phyloP scores from a whole-genome alignment of 1,140 invertebrate species.

The Monomorium pharaonis region DNA sequence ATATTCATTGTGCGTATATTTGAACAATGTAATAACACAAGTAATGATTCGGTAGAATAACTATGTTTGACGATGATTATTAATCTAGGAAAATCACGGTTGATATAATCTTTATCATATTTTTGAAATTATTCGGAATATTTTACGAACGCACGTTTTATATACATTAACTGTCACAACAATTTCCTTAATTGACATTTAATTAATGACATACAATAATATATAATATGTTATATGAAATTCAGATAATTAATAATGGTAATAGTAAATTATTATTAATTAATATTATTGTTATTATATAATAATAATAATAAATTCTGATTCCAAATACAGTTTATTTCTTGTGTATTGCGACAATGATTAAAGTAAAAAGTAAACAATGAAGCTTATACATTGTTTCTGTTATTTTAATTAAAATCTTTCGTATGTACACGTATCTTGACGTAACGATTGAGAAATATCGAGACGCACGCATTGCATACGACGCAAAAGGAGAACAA shows the following conservation, averaged over 20 bases:
- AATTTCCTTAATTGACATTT: conserved; percentile 24
- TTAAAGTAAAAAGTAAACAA: not conserved
- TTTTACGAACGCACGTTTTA: conserved; percentile 44
- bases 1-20: not conserved
- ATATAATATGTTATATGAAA: not conserved
- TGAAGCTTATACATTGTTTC: not conserved
- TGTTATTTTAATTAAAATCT: not conserved
- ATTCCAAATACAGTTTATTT: not conserved
- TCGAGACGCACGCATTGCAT: not conserved
- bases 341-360: not conserved
- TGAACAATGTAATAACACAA: conserved; percentile 25
- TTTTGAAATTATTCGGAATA: not conserved
- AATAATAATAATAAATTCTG: not conserved
- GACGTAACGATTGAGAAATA: not conserved
- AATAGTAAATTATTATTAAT: conserved; percentile 7
- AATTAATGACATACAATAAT: conserved; percentile 11
- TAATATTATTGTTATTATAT: not conserved
- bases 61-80: not conserved
- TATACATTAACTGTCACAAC: not conserved
- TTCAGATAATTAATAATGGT: not conserved
- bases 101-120: conserved; percentile 11
- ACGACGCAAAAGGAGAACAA: not conserved
- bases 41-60: not conserved
- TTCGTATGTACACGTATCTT: not conserved
- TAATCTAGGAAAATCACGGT: conserved; percentile 36